Base-by-base conservation (phyloP, 1,140 invertebrate genomes). In the Plectrocnemia conspersa region DNA sequence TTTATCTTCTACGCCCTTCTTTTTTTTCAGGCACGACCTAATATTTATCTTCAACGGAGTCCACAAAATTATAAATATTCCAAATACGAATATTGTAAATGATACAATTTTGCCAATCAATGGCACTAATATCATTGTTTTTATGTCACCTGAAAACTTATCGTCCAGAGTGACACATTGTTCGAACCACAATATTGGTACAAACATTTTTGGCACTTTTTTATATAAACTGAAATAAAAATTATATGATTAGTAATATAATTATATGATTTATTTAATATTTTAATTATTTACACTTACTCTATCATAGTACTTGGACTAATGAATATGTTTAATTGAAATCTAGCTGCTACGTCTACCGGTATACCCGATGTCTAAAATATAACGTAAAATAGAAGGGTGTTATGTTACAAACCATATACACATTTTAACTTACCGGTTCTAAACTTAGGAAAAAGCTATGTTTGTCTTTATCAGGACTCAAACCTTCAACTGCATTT, bases 141-240 rank as follows among this genome's bases (percentile, higher is more conserved):
- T 58, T 2, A 62, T 44, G 21, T 25, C 45, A 13, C 16, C 22
- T 10, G 52, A 53, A 22, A 62, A 15, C 13, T 59, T 47, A 18
- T 78, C 74, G 3, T 76, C 75, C 1, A 88, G 74, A 11, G 68
- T 66, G 1, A 83, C 84, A 32, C 77, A 75, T 61, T 90, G 78
- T 52, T 83, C 79, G 60, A 90, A 88, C 86, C 87, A 91, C 19
- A 90, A 77, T 21, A 88, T 74, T 1, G 88, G 88, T 59, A 91
- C 82, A 66, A 83, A 82, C 33, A 85, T 75, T 46, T 67, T 78
- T 0, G 85, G 85, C 1, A 86, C 77, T 33, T 84, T 65, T 41
- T 77, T 72, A 63, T 82, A 85, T n/a, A 86, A 61, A 1, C 81
- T 82, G 67, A 57, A 73, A 72, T 41, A 42, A 42, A 4, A 29